Percentiles rank a stretch among this genome's conserved stretches.
Conservation (phyloP, 2,797 vertebrate genomes). For the Botia almorhae region DNA sequence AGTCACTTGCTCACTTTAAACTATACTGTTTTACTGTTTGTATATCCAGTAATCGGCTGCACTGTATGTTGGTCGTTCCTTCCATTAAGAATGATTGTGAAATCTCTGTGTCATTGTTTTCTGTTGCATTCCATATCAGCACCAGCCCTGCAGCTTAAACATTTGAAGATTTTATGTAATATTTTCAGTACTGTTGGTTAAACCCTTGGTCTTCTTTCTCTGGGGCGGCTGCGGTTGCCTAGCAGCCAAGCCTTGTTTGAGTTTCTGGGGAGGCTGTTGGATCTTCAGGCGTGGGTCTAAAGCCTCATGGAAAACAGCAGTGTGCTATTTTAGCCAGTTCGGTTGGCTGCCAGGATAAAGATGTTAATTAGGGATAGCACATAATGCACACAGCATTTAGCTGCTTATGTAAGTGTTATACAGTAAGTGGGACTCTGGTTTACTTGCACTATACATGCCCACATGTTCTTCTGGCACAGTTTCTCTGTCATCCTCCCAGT, state of each 20-base stretch:
- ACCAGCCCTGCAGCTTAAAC: conserved; percentile 61
- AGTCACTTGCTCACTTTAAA: neutral
- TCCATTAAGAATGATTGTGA: conserved; percentile 47
- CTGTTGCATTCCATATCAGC: conserved; percentile 30
- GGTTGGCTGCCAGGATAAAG: conserved; percentile 64
- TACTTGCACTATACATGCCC: conserved; percentile 16
- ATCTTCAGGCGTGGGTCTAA: conserved; percentile 67
- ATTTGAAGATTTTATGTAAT: conserved; percentile 75
- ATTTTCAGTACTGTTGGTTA: conserved; percentile 53
- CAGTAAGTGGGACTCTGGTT: conserved; percentile 47
- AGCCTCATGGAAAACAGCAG: conserved; percentile 56
- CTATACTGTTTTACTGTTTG: conserved; percentile 29
- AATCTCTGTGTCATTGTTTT: conserved; percentile 19
- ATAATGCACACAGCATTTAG: conserved; percentile 45
- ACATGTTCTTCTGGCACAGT: conserved; percentile 22
- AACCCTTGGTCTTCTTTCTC: conserved; percentile 71
- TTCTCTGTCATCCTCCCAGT: neutral
- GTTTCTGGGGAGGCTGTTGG: conserved; percentile 73
- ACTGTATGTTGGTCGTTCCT: neutral
- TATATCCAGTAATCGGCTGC: neutral
- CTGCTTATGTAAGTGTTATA: conserved; percentile 56
- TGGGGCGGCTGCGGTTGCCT: conserved; percentile 71
- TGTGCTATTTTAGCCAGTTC: conserved; percentile 64
- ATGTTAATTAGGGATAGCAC: conserved; percentile 37
- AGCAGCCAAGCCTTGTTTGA: conserved; percentile 78